A percentile compares a stretch with the other conserved stretches of the same genome.
Conservation (phyloP, 1,140 invertebrate species). For the Lasioglossum albipes region DNA sequence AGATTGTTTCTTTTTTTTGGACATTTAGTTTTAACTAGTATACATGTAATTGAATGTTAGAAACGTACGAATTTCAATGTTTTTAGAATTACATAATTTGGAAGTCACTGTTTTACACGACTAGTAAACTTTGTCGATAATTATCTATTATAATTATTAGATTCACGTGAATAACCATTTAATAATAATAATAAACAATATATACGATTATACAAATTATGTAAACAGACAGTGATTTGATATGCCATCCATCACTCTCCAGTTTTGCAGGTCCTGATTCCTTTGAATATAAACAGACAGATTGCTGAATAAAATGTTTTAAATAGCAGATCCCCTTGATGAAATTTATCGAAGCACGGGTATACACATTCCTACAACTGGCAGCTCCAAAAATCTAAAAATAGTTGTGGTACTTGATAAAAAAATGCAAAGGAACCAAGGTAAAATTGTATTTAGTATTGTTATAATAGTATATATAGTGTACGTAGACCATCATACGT, state of each 20-base stretch:
- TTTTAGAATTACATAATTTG: conserved; percentile 11
- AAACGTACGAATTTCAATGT: conserved; percentile 11
- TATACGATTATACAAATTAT: conserved; percentile 39
- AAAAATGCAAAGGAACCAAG: conserved; percentile 61
- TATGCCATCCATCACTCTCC: conserved; percentile 56
- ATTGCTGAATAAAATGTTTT: conserved; percentile 60
- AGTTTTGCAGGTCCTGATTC: conserved; percentile 55
- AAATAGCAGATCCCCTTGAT: conserved; percentile 46
- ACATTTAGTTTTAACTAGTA: neutral
- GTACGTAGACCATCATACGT: conserved; percentile 54
- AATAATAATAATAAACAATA: conserved; percentile 44
- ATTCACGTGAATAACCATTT: conserved; percentile 27
- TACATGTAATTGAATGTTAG: neutral
- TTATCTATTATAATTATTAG: conserved; percentile 32
- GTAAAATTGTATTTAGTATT: conserved; percentile 64
- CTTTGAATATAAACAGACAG: conserved; percentile 51
- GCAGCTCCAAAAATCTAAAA: conserved; percentile 66
- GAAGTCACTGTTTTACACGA: conserved; percentile 37
- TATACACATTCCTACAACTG: conserved; percentile 56
- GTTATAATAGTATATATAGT: conserved; percentile 57
- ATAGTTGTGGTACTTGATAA: conserved; percentile 63
- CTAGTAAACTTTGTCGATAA: conserved; percentile 37
- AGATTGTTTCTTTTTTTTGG: neutral
- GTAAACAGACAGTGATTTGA: conserved; percentile 45
- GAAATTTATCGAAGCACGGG: conserved; percentile 49